These are phyloP conservation scores for Odontocolon sp. DNA, from an alignment of 2,888 invertebrate species.

Conservation along the genomic window DNA sequence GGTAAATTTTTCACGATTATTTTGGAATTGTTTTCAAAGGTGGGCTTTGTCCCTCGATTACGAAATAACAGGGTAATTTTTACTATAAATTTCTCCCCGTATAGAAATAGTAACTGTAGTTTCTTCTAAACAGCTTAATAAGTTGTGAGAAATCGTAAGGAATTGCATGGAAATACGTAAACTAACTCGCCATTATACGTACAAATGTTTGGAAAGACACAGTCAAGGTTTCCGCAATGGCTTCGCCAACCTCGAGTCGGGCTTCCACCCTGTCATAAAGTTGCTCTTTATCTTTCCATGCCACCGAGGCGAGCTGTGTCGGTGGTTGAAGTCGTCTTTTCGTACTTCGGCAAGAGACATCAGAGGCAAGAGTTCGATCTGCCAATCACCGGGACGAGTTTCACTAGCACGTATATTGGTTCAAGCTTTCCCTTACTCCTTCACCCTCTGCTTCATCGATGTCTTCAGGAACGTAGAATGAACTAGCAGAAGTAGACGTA, in stretches of 20 bases:
- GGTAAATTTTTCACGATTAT: too few relatives aligned
- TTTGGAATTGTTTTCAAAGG: too few relatives aligned
- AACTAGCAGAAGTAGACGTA: not conserved
- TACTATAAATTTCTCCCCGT: too few relatives aligned
- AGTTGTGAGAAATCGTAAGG: not conserved
- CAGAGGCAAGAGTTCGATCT: conserved; percentile 60
- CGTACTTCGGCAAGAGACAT: conserved; percentile 38
- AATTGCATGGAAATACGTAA: not conserved
- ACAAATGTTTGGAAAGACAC: conserved; percentile 16
- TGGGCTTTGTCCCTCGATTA: too few relatives aligned
- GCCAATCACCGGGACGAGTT: conserved; percentile 63
- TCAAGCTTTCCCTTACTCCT: conserved; percentile 17
- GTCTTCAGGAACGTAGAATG: conserved; percentile 16
- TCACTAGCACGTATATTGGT: conserved; percentile 24
- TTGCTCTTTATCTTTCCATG: conserved; percentile 73
- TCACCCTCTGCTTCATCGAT: not conserved
- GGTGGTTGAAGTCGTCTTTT: conserved; percentile 16
- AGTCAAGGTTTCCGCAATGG: conserved; percentile 27
- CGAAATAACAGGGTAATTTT: too few relatives aligned
- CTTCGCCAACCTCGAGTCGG: conserved; percentile 23
- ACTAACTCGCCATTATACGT: not conserved
- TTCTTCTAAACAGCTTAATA: not conserved
- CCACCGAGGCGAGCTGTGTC: conserved; percentile 61
- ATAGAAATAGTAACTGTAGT: not conserved
- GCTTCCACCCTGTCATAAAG: conserved; percentile 71